Evolutionary conservation across 1,140 invertebrate genomes (phyloP), one percentile per base, ranked within the genome.

Genomic region (Brachionus koreanus): DNA sequence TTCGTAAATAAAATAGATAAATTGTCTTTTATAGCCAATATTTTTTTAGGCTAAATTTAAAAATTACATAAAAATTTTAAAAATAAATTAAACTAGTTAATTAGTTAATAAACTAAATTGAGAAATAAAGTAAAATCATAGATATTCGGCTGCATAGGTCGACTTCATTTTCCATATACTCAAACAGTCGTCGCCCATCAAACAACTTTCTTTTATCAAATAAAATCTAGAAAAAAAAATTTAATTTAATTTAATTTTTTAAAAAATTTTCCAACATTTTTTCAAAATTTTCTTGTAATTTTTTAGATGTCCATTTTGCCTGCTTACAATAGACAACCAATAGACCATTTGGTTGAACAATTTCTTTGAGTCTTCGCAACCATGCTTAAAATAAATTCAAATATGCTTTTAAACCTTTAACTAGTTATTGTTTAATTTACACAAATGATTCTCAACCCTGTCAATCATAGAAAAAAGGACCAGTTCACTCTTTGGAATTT

Each of bases 401-500:
- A 42, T 3, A 10, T 42, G 2, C 7, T 69, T 5, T 3, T 37
- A 43, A 19, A 2, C 5, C 16, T 42, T 42, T 19, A 1, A 39
- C 33, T 42, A 74, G 6, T 3, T 29, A 74, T 37, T 16, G 4
- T 33, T 35, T 52, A 19, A 33, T 7, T 61, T 79, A 79, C 76
- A 61, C 57, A 61, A 23, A 23, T 57, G 46, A 39, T 79, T 79
- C 25, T 42, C 61, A 2, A 57, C 16, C 33, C 76, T 49, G 33
- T 79, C 76, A 43, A 63, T 57, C 76, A 79, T 79, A 4, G 76
- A 13, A 79, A 79, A 79, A 0, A 65, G 3, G 10, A 79, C 61
- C 16, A 79, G 33, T 61, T 79, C 76, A 39, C 49, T 42, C 39
- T 57, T 57, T 13, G 76, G 76, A 79, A 79, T 79, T 79, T 79